Base-by-base conservation (phyloP, 37 sponge, comb jelly and placozoan genomes). In the Mnemiopsis leidyi region DNA sequence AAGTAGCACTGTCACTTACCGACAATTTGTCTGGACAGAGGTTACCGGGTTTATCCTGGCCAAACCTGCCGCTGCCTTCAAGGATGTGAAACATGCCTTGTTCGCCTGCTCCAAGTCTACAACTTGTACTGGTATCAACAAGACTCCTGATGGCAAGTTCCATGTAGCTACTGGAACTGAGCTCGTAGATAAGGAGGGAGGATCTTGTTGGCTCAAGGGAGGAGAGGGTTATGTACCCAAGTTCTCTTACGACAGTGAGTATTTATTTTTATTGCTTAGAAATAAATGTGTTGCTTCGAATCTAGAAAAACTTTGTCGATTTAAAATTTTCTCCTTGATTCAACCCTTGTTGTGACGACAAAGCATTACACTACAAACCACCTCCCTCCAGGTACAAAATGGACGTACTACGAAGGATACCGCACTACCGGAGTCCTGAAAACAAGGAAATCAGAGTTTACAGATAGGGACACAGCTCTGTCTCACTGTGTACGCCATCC, bases 241-340 rank as follows among this genome's bases (percentile, higher is more conserved):
- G 3, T 71, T 71, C 75, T 29, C 75, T 29, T 71, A 71, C 20
- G 75, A 71, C 75, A 71, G 75, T 71, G 23, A 71, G 75, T 71
- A 28, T 48, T 13, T 18, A 48, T 48, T 48, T 5, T 48, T 48
- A 48, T n/a, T n/a, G n/a, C n/a, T n/a, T n/a, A n/a, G n/a, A n/a
- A n/a, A n/a, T n/a, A n/a, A n/a, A n/a, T n/a, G n/a, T n/a, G n/a
- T n/a, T n/a, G n/a, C n/a, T n/a, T n/a, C n/a, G n/a, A n/a, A n/a
- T n/a, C n/a, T n/a, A 67, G 13, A 67, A 67, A 13, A 67, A 20
- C 68, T 67, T 67, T 13, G 20, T 21, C 68, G 18, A 13, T 13
- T 13, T 20, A 67, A 13, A 67, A n/a, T n/a, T n/a, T n/a, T n/a
- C n/a, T n/a, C n/a, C n/a, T n/a, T n/a, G n/a, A n/a, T n/a, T n/a